Evolutionary conservation across 2,113 vertebrate genomes (phyloP), one percentile per base, ranked within the genome.

Genomic region (Sinocyclocheilus anshuiensis): DNA sequence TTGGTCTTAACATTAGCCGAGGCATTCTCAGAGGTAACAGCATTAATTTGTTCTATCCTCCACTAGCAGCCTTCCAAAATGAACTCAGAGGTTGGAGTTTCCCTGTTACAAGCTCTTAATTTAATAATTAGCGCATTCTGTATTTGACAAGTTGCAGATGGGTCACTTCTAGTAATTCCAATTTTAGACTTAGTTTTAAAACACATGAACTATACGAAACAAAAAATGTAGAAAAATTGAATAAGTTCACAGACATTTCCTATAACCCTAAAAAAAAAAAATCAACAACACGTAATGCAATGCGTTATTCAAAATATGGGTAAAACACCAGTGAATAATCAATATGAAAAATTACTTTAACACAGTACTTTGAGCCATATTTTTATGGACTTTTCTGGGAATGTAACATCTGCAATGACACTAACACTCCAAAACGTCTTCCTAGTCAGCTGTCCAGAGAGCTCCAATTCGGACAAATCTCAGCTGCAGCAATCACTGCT

Each of bases 41-140:
- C 63, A 83, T 83, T 83, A 71, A 71, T 83, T 65, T 53, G 16
- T 29, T 18, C 9, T 13, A 69, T 82, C 26, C 61, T 83, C 18
- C 2, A 1, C 39, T 4, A 53, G 16, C 1, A 24, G 10, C 24
- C 10, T 29, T 29, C 1, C 1, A 48, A 81, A 63, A 39, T 80
- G 12, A 80, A 29, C 67, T 24, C 8, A 67, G 18, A 42, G 22
- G 22, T 26, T 42, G 22, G n/a, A 48, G 79, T 48, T 81, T 29
- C 59, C 9, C 22, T 11, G 11, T 26, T 22, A 61, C 77, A 26
- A 67, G 18, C n/a, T 33, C 45, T 71, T 65, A 67, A 48, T 6
- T 63, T 4, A 81, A 48, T 65, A 26, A 81, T 81, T 81, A 45
- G 13, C 4, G 1, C n/a, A 10, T 15, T 63, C 6, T 5, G 2